Evolutionary conservation across 2,797 vertebrate genomes (phyloP).

Genomic region (Platalea minor): DNA sequence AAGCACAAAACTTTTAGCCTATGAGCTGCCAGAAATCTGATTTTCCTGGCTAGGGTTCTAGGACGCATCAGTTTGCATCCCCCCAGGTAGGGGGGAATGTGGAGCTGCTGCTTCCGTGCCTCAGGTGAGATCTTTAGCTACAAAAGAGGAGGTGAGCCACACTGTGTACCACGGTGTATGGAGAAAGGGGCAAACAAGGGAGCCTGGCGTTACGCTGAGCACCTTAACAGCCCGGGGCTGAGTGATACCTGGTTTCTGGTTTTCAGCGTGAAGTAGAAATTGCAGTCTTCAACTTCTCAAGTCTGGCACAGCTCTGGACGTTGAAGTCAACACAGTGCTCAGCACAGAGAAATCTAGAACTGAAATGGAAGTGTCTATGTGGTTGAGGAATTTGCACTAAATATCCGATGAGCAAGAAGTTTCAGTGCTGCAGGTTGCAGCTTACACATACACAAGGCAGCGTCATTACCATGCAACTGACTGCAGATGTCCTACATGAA

Average conservation of each 20-base stretch:
- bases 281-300: neutral
- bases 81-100: neutral
- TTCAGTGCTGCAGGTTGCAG: neutral
- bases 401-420: neutral
- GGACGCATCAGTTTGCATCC: neutral
- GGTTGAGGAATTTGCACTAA: neutral
- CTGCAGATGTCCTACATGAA: neutral
- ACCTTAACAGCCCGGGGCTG: neutral
- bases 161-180: accelerated
- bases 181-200: neutral
- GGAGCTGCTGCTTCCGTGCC: neutral
- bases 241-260: neutral
- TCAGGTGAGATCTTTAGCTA: neutral
- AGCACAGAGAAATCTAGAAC: neutral
- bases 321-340: neutral
- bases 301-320: neutral
- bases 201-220: neutral
- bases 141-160: neutral
- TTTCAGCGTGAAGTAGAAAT: neutral
- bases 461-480: accelerated
- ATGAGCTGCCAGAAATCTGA: neutral
- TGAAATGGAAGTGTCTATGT: neutral
- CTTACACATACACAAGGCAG: neutral
- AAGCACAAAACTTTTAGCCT: neutral
- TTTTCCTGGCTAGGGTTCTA: neutral